Percentiles rank a stretch among this genome's conserved stretches.
Evolutionary conservation across 2,888 invertebrate species (phyloP).

Genomic region (Clistopyga incitator): DNA sequence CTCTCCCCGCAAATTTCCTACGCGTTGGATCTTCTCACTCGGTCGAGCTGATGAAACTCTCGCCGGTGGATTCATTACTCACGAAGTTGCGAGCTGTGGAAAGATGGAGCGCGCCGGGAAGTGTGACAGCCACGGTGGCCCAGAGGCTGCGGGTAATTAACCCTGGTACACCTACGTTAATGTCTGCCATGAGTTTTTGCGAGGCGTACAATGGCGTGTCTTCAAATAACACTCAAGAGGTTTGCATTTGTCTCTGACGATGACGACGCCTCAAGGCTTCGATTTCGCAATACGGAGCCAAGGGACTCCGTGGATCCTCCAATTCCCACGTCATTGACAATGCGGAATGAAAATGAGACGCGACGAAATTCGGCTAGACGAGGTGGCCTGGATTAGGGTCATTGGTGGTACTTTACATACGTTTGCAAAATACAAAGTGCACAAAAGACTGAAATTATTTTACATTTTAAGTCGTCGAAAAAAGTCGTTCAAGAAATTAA

Average conservation of each 20-base stretch:
- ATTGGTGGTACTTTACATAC: slow-evolving; percentile 26
- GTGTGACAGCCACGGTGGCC: slow-evolving; percentile 27
- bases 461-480: not conserved
- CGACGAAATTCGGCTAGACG: slow-evolving; percentile 7
- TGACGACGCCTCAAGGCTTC: slow-evolving; percentile 33
- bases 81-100: slow-evolving; percentile 46
- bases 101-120: slow-evolving; percentile 30
- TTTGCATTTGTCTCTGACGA: slow-evolving; percentile 7
- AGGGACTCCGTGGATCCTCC: slow-evolving; percentile 11
- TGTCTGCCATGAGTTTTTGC: not conserved
- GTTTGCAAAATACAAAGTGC: slow-evolving; percentile 3
- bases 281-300: slow-evolving; percentile 46
- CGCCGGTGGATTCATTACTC: slow-evolving; percentile 68
- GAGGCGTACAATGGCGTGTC: slow-evolving; percentile 56
- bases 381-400: slow-evolving; percentile 48
- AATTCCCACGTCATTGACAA: slow-evolving; percentile 48
- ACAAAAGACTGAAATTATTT: slow-evolving; percentile 1
- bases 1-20: not conserved
- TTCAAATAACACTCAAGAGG: slow-evolving; percentile 25
- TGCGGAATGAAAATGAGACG: not conserved
- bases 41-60: slow-evolving; percentile 64
- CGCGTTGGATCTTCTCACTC: slow-evolving; percentile 34
- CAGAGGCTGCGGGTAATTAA: slow-evolving; percentile 68
- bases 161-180: slow-evolving; percentile 65
- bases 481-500: not conserved